Evolutionary conservation across 2,888 invertebrate genomes (phyloP), one percentile per base, ranked within the genome.

Genomic region (Elmis aenea): DNA sequence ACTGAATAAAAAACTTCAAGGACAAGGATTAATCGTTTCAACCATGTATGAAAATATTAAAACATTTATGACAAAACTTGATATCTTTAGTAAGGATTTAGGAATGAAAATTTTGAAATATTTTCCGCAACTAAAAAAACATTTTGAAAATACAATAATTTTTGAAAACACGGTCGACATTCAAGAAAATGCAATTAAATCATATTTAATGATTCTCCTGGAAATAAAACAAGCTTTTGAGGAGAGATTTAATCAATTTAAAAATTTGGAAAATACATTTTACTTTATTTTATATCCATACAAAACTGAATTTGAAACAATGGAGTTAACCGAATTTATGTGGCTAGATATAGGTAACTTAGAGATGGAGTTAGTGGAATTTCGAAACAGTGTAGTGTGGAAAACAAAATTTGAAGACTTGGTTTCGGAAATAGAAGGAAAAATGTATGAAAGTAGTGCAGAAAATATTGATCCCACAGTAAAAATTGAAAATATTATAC

Each of bases 381-480:
- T 24, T 32, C n/a, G 9, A 14, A 32, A 16, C 32, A 32, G 24
- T 16, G 14, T 24, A 32, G 23, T 24, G 24, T 30, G 30, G 38
- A 38, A 38, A 38, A 39, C 15, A 16, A 52, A 68, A 33, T 63
- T 62, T 41, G n/a, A n/a, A n/a, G n/a, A n/a, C n/a, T n/a, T n/a
- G n/a, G n/a, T n/a, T n/a, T n/a, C n/a, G n/a, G n/a, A 59, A 68
- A 6, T 58, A 68, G 47, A 59, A 24, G 36, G 23, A 36, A 36
- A 24, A 30, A 3, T 30, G 18, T 23, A n/a, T n/a, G n/a, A n/a
- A n/a, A n/a, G n/a, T n/a, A n/a, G n/a, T n/a, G n/a, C n/a, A n/a
- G n/a, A n/a, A n/a, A n/a, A n/a, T n/a, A n/a, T n/a, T n/a, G n/a
- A n/a, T n/a, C n/a, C n/a, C n/a, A n/a, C n/a, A n/a, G n/a, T n/a